Evolutionary conservation across 2,113 vertebrate genomes (phyloP), one percentile per base, ranked within the genome.

Genomic region (Eurystomus gularis): DNA sequence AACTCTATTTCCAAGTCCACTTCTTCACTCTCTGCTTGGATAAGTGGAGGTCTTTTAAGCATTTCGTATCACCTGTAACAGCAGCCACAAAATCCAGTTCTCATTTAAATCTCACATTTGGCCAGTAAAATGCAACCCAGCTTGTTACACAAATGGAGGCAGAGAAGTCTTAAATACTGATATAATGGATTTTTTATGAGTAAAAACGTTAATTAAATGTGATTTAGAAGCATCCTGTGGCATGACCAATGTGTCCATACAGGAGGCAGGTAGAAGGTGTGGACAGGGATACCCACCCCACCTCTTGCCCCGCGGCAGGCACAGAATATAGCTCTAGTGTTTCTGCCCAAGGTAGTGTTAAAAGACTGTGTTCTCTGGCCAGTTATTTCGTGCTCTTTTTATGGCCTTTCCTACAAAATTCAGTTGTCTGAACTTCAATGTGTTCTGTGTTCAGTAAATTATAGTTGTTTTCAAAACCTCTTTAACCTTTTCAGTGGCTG

Each of bases 251-350:
- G 25, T 39, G 61, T 49, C 28, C 39, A 57, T 3, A 35, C 10
- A 48, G n/a, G 24, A 48, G 37, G 21, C 7, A 20, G 35, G 42
- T 17, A 25, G 48, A 70, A 20, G 39, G 57, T 13, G 37, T 11
- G 25, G 64, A 64, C 23, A 39, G 48, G 37, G 49, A 35, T 4
- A 52, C 1, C 23, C 52, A 48, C 6, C 12, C n/a, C 28, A 33
- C 24, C 12, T 3, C 24, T 75, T 0, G 0, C 9, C 10, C 20
- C 1, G 3, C 44, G 52, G n/a, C 6, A 65, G 21, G 58, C 48
- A 86, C 26, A 62, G 48, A 82, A 78, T 42, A 35, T 86, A 83
- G 21, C 31, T 39, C 51, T 19, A 52, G 29, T 7, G 13, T 13
- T 82, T 82, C 54, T 62, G 64, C 26, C 64, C 1, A 1, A 75